phyloP scores from a whole-genome alignment of 2,888 invertebrate species.

The Matsumyia berberina region DNA sequence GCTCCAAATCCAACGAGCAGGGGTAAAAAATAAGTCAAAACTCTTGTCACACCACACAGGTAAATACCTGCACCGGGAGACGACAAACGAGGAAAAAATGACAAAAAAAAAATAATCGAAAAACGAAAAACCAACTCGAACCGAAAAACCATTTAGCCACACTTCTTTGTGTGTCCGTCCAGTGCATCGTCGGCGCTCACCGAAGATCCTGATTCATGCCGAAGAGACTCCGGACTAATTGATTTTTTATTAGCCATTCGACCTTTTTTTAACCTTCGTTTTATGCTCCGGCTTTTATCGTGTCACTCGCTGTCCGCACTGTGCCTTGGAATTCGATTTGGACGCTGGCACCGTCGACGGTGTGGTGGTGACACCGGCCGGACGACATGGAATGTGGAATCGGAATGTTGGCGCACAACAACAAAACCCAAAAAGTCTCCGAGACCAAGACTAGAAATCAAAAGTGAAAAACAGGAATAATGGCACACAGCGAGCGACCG shows the following conservation, averaged over 20 bases:
- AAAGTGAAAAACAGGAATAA: conserved; percentile 16
- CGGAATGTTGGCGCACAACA: conserved; percentile 74
- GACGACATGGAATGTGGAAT: conserved; percentile 53
- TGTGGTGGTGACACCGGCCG: conserved; percentile 55
- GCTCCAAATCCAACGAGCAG: conserved; percentile 62
- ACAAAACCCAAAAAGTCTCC: conserved; percentile 3
- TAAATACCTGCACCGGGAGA: conserved; percentile 36
- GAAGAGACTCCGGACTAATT: conserved; percentile 63
- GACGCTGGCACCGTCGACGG: conserved; percentile 24
- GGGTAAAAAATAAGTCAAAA: conserved; percentile 59
- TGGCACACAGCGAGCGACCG: conserved; percentile 79
- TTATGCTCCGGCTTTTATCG: conserved; percentile 57
- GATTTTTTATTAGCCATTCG: conserved; percentile 76
- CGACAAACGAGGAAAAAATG: conserved; percentile 39
- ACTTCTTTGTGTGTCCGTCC: conserved; percentile 68
- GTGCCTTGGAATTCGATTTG: conserved; percentile 39
- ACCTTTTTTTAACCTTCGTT: conserved; percentile 76
- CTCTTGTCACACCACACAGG: conserved; percentile 60
- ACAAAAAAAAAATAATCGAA: conserved; percentile 36
- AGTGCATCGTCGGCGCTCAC: conserved; percentile 4
- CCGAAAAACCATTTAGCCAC: conserved; percentile 72
- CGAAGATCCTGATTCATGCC: conserved; percentile 70
- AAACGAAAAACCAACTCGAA: conserved; percentile 40
- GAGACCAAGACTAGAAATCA: conserved; percentile 15
- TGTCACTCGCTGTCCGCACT: conserved; percentile 29